Evolutionary conservation across 2,888 invertebrate species (phyloP), one percentile per base, ranked within the genome.

Genomic region (Amaurobius ferox): DNA sequence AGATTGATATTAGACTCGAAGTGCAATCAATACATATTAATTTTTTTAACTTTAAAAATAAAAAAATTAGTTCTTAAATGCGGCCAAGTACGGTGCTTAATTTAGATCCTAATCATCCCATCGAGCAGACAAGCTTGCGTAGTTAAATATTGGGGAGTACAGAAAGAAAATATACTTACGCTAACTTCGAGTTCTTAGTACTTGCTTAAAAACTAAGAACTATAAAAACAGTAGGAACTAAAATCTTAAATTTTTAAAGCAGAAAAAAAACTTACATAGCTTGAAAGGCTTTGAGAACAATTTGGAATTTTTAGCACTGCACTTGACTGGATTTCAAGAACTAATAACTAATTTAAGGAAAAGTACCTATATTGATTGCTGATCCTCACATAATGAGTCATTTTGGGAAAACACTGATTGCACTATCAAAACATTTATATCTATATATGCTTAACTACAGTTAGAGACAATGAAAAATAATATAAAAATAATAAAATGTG

Each of bases 21-120:
- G 40, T 16, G 40, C n/a, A 68, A 40, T 68, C 28, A 40, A 40
- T 55, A 66, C 35, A 66, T 16, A 66, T n/a, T n/a, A 66, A 66
- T 19, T 32, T 32, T n/a, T 30, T 30, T 16, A 29, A 44, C 16
- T 44, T 55, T 16, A 66, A 28, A 66, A 30, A 66, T 30, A 66
- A 32, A n/a, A n/a, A 66, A 66, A 35, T 6, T 13, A 66, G 19
- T 9, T n/a, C 1, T 19, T 9, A 32, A 32, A 30, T n/a, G 11
- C 19, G 19, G 66, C 66, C 66, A 66, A 66, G 66, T 66, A 32
- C 35, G 32, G 35, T 35, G 66, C 66, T 32, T 30, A 0, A 3
- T 39, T 32, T n/a, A 68, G 68, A 68, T 68, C 40, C 68, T 40
- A 68, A 68, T 67, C 35, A 67, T 30, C 23, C 30, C 30, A 66